Base-by-base conservation (phyloP, 1,140 invertebrate genomes). In the Epicauta chinensis region DNA sequence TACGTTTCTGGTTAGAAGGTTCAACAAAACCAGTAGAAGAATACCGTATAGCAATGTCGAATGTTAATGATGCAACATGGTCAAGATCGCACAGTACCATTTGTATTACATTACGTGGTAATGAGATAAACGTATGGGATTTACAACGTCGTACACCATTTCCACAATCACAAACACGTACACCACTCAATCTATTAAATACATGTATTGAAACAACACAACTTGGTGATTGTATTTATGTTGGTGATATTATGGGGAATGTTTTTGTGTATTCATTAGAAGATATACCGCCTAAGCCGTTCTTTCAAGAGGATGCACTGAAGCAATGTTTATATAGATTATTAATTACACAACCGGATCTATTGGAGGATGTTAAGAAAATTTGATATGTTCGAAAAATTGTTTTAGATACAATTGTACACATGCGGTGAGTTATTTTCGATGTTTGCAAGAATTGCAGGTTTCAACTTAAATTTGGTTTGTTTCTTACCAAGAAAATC, bases 11-110 rank as follows among this genome's bases (percentile, higher is more conserved):
- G 81, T 72, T 78, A 52, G 72, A 77, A 45, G 61, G 63, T 13
- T 75, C 86, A 11, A 68, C 71, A 0, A 72, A 81, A 53, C 84
- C 85, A 0, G 70, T 89, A 0, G 76, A 87, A 4, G 79, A 78
- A 1, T 64, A 87, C 3, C 68, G 67, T 0, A 75, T 73, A 49
- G 72, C 65, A 32, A 76, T 73, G 65, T 71, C 72, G 0, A 77
- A 82, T 0, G 80, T 88, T 0, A 77, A 78, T 57, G 83, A 79
- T 45, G 82, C 84, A 5, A 76, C 77, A 1, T 94, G 91, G 83
- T 83, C 86, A 60, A 89, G 88, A 1, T 82, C 81, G 5, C 87
- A 89, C 59, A 85, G 89, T 0, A 91, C 89, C 0, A 82, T 93
- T 2, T 77, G 93, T 45, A 84, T 88, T 2, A 85, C 82, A 1